Evolutionary conservation across 2,113 vertebrate species (phyloP), one percentile per base, ranked within the genome.

Genomic region (Atrichornis clamosus): DNA sequence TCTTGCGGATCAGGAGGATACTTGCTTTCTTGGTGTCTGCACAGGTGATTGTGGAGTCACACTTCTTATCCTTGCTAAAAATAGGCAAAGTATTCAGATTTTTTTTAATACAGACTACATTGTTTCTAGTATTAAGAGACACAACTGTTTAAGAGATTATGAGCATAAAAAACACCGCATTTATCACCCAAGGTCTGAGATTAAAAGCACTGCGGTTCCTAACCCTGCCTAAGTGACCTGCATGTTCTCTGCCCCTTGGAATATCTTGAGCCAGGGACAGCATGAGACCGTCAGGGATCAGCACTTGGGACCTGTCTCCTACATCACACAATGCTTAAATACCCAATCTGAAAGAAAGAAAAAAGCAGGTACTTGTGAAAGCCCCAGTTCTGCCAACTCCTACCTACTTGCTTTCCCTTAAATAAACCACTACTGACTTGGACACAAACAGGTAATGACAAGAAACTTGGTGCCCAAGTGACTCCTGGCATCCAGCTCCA

Each of bases 1-100:
- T 99, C 97, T 99, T 99, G 90, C 99, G 98, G 90, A 99, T 98
- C 80, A 99, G 98, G 76, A 99, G 97, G 97, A 99, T 97, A 84
- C 99, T 99, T n/a, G 99, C 98, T 95, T 97, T 99, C 98, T 97
- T 99, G 8, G 98, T 99, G 96, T 98, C 98, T 32, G 96, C 96
- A 62, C 97, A 98, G 17, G 86, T 90, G 96, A 98, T 74, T 3
- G 65, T 96, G 30, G 97, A 97, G 18, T 97, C 69, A 26, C 42
- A 94, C 56, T 56, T 96, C 73, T 94, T 97, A 81, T 95, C 97
- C 96, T 91, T 97, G 95, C 98, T 98, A 52, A 28, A 82, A 94
- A 50, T 27, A n/a, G 74, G 96, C 67, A 76, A 35, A 79, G 75
- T 0, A 63, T 44, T 63, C 39, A 87, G 44, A 3, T 5, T 21